Evolutionary conservation across 2,113 vertebrate genomes (phyloP).

Genomic region (Pavo muticus): DNA sequence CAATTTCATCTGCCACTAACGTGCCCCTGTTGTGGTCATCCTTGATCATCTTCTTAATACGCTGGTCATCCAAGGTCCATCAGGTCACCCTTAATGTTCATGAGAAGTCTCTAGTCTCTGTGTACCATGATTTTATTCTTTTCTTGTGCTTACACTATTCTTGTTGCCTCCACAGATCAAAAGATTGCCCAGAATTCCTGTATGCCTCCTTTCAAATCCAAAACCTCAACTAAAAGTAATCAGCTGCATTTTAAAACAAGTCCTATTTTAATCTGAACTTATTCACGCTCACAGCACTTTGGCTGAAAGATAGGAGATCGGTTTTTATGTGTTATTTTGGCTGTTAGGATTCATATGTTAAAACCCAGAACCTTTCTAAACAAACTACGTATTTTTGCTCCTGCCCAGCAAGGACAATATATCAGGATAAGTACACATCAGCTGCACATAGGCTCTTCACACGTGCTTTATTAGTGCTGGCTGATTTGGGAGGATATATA

Average conservation of each 20-base stretch:
- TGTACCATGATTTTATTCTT: fast-evolving
- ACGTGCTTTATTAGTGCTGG: not conserved
- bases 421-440: fast-evolving
- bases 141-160: not conserved
- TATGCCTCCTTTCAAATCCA: not conserved
- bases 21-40: not conserved
- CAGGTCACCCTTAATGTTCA: not conserved
- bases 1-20: conserved; percentile 52
- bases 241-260: not conserved
- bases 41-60: not conserved
- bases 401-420: not conserved
- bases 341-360: not conserved
- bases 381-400: not conserved
- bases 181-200: not conserved
- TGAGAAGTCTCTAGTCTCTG: not conserved
- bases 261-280: not conserved
- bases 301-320: not conserved
- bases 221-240: not conserved
- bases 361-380: not conserved
- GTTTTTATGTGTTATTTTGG: not conserved
- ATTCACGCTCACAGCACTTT: not conserved
- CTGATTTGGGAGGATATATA: fast-evolving
- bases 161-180: not conserved
- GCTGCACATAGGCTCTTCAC: not conserved
- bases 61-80: not conserved